These are phyloP conservation scores for Brotula barbata DNA, from an alignment of 2,797 vertebrate species.

Conservation along the genomic window DNA sequence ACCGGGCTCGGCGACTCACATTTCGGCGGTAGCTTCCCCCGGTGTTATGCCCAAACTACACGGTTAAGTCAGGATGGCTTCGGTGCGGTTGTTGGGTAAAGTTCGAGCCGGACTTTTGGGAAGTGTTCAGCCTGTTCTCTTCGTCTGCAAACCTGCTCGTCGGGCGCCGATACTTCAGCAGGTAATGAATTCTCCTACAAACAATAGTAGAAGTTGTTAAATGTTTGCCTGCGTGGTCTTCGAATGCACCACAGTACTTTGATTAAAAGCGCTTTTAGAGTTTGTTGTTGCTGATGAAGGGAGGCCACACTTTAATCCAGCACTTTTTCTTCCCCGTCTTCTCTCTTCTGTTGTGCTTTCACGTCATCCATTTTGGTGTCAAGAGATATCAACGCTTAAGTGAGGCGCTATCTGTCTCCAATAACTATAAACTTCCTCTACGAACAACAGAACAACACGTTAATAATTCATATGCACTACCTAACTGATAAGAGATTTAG, in stretches of 20 bases:
- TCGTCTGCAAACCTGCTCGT: not conserved
- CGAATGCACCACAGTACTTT: not conserved
- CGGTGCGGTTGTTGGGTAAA: conserved; percentile 64
- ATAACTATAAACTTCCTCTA: not conserved
- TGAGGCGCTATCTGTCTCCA: not conserved
- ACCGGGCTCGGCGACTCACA: not conserved
- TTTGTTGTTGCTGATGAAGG: not conserved
- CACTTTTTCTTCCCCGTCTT: not conserved
- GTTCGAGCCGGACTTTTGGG: conserved; percentile 67
- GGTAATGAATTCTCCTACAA: conserved; percentile 26
- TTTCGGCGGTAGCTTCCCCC: not conserved
- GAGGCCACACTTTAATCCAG: not conserved
- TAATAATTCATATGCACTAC: conserved; percentile 29
- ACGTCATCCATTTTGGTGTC: not conserved
- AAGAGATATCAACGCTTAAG: not conserved
- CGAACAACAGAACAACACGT: conserved; percentile 2
- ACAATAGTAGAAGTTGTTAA: not conserved
- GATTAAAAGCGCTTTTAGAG: not conserved
- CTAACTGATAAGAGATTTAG: not conserved
- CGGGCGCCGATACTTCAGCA: conserved; percentile 43
- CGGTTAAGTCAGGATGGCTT: conserved; percentile 56
- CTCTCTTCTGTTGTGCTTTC: not conserved
- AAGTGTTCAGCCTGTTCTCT: conserved; percentile 48
- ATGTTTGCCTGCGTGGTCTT: conserved; percentile 18
- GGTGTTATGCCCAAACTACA: conserved; percentile 55